Conservation (phyloP, 1,140 invertebrate genomes). For the Zaprionus inermis region DNA sequence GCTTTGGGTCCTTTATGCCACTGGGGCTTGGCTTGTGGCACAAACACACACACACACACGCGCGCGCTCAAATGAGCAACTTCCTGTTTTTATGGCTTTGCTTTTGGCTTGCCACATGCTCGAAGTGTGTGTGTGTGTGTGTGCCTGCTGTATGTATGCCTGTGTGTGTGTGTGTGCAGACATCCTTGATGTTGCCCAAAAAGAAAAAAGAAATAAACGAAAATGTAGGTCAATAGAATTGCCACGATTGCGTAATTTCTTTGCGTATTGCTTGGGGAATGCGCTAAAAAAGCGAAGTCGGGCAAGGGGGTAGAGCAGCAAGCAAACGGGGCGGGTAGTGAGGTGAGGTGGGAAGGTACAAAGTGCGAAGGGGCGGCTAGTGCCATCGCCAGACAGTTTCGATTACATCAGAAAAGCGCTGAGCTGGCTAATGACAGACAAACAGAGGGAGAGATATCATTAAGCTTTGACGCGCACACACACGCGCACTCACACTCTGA, state of each 20-base stretch:
- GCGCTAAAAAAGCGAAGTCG: background rate
- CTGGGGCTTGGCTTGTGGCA: conserved; percentile 35
- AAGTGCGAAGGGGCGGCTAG: background rate
- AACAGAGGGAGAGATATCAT: conserved; percentile 31
- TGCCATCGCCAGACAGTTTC: conserved; percentile 34
- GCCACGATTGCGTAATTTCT: conserved; percentile 61
- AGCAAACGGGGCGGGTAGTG: background rate
- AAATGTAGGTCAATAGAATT: conserved; percentile 76
- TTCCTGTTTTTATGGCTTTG: conserved; percentile 72
- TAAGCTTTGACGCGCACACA: background rate
- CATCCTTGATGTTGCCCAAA: conserved; percentile 59
- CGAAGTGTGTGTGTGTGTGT: conserved; percentile 4
- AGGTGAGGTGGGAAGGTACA: background rate
- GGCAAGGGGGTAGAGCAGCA: background rate
- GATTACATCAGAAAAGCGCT: conserved; percentile 40
- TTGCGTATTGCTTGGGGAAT: conserved; percentile 14
- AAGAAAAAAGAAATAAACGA: conserved; percentile 1
- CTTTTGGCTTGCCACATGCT: too few species aligned
- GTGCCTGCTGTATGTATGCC: too few species aligned
- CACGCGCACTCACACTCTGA: background rate
- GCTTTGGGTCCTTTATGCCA: conserved; percentile 56
- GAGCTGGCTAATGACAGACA: conserved; percentile 37
- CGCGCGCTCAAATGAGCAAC: conserved; percentile 50
- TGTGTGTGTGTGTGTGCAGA: conserved; percentile 42
- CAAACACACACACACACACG: too few species aligned